Percentiles rank a stretch among this genome's conserved stretches.
Evolutionary conservation across 2,888 invertebrate genomes (phyloP).

Genomic region (Drosophila prolongata): DNA sequence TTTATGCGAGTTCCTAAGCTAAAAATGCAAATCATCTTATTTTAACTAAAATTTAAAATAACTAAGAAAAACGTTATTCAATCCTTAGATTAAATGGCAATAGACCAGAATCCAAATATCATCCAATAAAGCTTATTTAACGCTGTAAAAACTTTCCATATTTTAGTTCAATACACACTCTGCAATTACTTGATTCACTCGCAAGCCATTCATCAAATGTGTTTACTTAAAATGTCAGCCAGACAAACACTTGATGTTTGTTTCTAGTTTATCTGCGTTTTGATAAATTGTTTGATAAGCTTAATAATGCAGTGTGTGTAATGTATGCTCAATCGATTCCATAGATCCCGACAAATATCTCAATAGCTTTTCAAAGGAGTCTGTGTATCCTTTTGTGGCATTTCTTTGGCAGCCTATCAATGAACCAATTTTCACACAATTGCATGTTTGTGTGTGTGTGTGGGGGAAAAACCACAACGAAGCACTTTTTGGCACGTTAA

Average conservation of each 20-base stretch:
- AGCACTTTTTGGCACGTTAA: constrained; percentile 74
- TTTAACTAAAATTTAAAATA: no score
- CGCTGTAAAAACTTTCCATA: no score
- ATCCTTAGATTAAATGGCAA: no score
- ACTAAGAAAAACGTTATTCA: no score
- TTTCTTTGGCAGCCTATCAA: constrained; percentile 61
- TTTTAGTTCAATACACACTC: background rate
- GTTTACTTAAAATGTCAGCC: constrained; percentile 2
- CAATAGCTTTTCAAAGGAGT: constrained; percentile 10
- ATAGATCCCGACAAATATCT: constrained; percentile 9
- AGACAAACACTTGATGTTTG: constrained; percentile 8
- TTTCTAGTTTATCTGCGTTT: background rate
- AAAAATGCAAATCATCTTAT: no score
- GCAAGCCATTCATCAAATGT: constrained; percentile 1
- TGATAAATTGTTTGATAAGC: constrained; percentile 26
- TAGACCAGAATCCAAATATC: no score
- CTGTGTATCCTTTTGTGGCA: constrained; percentile 28
- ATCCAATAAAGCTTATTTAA: no score
- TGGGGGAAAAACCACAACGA: constrained; percentile 66
- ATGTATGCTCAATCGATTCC: constrained; percentile 25
- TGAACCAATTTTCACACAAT: constrained; percentile 70
- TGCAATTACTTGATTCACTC: background rate
- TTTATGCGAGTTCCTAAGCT: no score
- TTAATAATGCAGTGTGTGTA: constrained; percentile 3
- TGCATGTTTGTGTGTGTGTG: constrained; percentile 29